A percentile compares a stretch with the other conserved stretches of the same genome.
phyloP scores from a whole-genome alignment of 2,797 vertebrate genomes.

The Peromyscus aztecus region DNA sequence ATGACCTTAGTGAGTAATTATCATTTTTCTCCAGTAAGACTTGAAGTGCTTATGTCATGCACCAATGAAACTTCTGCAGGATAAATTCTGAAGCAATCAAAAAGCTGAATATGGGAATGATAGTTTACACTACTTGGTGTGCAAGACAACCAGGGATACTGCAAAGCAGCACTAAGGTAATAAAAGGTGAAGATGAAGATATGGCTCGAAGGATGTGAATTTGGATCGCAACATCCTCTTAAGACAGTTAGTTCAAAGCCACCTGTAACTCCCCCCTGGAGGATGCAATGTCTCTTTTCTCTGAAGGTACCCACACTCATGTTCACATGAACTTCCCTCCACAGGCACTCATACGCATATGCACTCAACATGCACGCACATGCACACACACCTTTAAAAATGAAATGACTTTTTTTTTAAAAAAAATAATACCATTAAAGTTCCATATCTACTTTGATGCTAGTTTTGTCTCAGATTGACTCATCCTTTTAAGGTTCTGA shows the following conservation, averaged over 20 bases:
- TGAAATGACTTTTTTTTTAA: neutral
- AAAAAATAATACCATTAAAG: neutral
- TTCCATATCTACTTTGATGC: neutral
- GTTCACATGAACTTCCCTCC: neutral
- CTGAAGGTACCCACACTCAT: neutral
- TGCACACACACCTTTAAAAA: neutral
- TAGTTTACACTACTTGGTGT: neutral
- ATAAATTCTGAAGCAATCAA: neutral
- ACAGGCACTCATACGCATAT: neutral
- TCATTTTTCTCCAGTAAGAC: neutral
- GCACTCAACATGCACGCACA: neutral
- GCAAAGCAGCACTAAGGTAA: neutral
- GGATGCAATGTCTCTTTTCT: neutral
- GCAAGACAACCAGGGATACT: neutral
- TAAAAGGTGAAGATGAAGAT: neutral
- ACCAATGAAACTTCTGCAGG: neutral
- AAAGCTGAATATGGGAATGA: neutral
- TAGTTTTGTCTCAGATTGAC: neutral
- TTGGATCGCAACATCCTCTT: too few species aligned
- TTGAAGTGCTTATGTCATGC: neutral
- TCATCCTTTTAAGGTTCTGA: neutral
- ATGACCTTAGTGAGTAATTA: neutral
- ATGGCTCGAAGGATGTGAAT: neutral
- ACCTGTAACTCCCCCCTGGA: neutral
- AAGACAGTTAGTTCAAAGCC: neutral